Evolutionary conservation across 2,113 vertebrate genomes (phyloP), one percentile per base, ranked within the genome.

Genomic region (Microtus oregoni): DNA sequence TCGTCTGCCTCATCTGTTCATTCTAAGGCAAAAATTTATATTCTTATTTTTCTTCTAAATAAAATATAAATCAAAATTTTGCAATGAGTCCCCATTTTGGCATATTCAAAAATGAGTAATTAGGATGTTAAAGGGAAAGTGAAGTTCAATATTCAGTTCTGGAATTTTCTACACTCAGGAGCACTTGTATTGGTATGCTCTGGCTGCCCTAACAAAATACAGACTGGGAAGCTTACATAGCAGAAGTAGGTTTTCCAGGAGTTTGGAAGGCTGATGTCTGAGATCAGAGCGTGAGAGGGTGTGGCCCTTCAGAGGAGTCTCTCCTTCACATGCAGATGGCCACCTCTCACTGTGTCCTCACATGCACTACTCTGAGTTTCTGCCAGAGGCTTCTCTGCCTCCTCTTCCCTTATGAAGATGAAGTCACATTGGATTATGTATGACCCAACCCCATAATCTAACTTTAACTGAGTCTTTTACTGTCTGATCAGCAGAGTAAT

Each of bases 281-380:
- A 65, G 26, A 61, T 52, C 4, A 50, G 22, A 73, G 67, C 1
- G 41, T 65, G 32, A 13, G 22, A 4, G n/a, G 67, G 2, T 75
- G 13, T 73, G 50, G 24, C 6, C 61, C 32, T 82, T 7, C 17
- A 4, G 50, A 58, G 35, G 7, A 26, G 1, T 47, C 52, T 50
- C 22, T 38, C 3, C 11, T 73, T 20, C 14, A 55, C 0, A 3
- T 38, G 65, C 52, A 89, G 30, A 50, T 38, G 32, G 6, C 12
- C 0, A 0, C 24, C 15, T 35, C 35, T 30, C 9, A 2, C 22
- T 1, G 24, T 86, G 24, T 78, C 24, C 20, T 17, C 41, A n/a
- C 0, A 0, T 13, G 41, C 1, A 1, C 8, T 50, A 44, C 50
- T 63, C 14, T 35, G 14, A 30, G 1, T 15, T 5, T 35, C 28